Evolutionary conservation across 2,888 invertebrate species (phyloP), one percentile per base, ranked within the genome.

Genomic region (Pandemis cinnamomeana): DNA sequence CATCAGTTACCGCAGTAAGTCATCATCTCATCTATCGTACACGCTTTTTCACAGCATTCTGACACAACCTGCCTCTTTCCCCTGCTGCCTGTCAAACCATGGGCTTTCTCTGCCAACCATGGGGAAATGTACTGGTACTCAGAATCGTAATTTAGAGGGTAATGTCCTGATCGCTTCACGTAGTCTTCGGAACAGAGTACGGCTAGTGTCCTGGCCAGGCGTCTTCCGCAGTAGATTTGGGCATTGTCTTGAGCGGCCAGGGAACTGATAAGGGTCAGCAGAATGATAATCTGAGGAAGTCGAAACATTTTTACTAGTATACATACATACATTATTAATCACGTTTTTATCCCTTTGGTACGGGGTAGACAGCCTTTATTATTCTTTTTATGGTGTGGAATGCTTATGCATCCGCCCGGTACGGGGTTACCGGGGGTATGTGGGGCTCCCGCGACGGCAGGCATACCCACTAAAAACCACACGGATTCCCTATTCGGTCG

Each of bases 11-110:
- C 0, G 36, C 69, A 70, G 41, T 70, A 70, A 41, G 42, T 70
- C 51, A 70, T 36, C 41, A 70, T 36, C 62, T 51, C 69, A 0
- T 70, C 62, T 15, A 62, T 41, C 4, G 62, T 70, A 48, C 69
- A 70, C 27, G 69, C 61, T 20, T 70, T 70, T 4, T 70, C 69
- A 42, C 69, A 62, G 69, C 69, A 70, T 36, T 70, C 69, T 6
- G 69, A 62, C 5, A 51, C 69, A 15, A 70, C 69, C 42, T 70
- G 69, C 42, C 69, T 61, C 41, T 70, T 70, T 15, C 41, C 48
- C 20, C 69, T 48, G 41, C 11, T 11, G 0, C 69, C 69, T 15
- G 41, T 41, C 41, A 70, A 5, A 7, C 51, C 15, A 13, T 20
- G 61, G 2, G 69, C 61, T 13, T 51, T 62, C 11, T 41, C 69